Conservation (phyloP, 2,888 invertebrate genomes). For the Deilephila elpenor region DNA sequence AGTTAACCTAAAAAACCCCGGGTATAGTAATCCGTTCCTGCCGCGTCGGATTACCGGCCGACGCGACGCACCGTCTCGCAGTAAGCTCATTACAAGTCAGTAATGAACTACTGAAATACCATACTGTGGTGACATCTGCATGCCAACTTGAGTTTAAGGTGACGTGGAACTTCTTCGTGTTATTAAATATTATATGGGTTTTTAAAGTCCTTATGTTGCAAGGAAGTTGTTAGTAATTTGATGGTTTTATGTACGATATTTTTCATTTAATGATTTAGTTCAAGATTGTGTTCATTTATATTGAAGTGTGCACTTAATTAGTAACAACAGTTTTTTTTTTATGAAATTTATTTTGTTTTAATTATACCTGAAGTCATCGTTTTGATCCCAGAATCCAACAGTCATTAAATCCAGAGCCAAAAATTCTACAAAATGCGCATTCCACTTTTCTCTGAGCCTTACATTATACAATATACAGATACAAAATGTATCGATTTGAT, state of each 20-base stretch:
- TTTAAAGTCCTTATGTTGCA: no score
- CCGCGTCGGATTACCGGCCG: conserved; percentile 26
- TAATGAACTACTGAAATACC: conserved; percentile 16
- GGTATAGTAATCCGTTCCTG: conserved; percentile 14
- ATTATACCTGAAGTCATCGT: no score
- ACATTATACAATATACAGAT: background rate
- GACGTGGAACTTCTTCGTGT: background rate
- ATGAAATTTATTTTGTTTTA: no score
- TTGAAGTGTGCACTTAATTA: no score
- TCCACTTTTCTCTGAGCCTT: background rate
- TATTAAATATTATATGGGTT: background rate
- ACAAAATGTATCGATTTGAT: background rate
- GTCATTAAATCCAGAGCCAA: no score
- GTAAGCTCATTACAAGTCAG: conserved; percentile 14
- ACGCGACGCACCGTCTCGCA: background rate
- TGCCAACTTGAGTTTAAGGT: background rate
- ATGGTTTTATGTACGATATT: no score
- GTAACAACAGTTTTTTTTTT: no score
- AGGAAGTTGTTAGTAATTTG: no score
- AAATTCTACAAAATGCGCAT: no score
- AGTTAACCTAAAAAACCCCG: conserved; percentile 17
- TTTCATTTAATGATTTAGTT: no score
- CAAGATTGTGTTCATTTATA: no score
- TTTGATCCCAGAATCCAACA: no score
- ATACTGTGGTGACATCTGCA: background rate